Conservation (phyloP, 1,140 invertebrate species). For the Zaprionus camerounensis region DNA sequence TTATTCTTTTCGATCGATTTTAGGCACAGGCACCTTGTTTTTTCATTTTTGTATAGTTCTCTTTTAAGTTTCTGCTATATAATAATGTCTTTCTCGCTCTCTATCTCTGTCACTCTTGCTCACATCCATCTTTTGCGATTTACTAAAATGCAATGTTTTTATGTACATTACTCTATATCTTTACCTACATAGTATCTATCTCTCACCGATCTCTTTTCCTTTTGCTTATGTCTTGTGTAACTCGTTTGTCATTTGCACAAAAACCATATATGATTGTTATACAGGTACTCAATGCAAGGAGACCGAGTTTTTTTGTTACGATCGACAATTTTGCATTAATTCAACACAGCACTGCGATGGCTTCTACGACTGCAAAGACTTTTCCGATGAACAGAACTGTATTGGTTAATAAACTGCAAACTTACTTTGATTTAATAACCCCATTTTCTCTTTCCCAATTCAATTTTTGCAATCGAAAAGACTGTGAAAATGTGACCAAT, state of each 20-base stretch:
- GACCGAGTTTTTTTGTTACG: constrained; percentile 87
- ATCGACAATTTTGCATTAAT: constrained; percentile 88
- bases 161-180: neutral
- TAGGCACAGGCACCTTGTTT: neutral
- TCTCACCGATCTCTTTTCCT: constrained; percentile 38
- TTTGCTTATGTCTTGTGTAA: constrained; percentile 35
- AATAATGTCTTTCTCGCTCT: constrained; percentile 26
- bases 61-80: constrained; percentile 41
- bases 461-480: neutral
- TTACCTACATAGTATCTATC: constrained; percentile 10
- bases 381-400: constrained; percentile 96
- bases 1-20: neutral
- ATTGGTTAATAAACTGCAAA: constrained; percentile 84
- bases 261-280: constrained; percentile 4
- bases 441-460: neutral
- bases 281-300: constrained; percentile 84
- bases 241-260: constrained; percentile 35
- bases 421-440: constrained; percentile 6
- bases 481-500: constrained; percentile 3
- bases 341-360: constrained; percentile 91
- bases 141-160: neutral
- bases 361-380: constrained; percentile 94
- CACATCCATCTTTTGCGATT: constrained; percentile 17
- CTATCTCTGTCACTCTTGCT: constrained; percentile 31
- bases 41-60: neutral